Conservation (phyloP, 2,113 vertebrate species). For the Pandion haliaetus region DNA sequence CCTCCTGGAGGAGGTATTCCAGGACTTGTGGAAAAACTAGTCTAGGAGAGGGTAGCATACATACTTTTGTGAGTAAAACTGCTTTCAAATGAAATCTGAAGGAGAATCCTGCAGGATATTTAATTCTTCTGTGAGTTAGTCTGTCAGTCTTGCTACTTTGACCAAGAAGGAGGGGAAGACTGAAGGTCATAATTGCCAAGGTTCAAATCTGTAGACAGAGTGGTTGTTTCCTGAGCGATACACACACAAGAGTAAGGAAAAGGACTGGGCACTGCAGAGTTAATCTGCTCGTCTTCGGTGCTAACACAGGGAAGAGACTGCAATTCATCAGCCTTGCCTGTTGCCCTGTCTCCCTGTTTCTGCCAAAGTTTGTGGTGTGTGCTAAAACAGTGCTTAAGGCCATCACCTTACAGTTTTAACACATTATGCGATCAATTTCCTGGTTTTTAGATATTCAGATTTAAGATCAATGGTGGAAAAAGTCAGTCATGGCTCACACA, state of each 20-base stretch:
- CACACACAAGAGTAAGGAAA: neutral
- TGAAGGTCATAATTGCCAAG: neutral
- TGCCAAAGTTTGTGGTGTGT: neutral
- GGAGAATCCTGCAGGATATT: neutral
- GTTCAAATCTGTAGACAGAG: neutral
- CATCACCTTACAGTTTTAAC: neutral
- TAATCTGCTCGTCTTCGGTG: neutral
- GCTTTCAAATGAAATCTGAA: neutral
- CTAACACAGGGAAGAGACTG: neutral
- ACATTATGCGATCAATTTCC: neutral
- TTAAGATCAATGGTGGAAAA: neutral
- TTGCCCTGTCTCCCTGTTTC: neutral
- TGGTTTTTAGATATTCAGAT: neutral
- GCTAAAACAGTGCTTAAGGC: neutral
- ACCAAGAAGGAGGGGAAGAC: neutral
- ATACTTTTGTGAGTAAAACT: neutral
- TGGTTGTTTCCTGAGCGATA: neutral
- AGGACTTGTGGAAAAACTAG: neutral
- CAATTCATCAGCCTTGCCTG: neutral
- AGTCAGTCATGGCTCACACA: neutral
- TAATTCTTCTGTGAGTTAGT: neutral
- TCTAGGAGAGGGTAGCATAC: neutral
- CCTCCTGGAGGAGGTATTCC: neutral
- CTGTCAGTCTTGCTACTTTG: neutral
- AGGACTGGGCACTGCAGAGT: neutral